Evolutionary conservation across 1,140 invertebrate genomes (phyloP).

Genomic region (Acromyrmex heyeri): DNA sequence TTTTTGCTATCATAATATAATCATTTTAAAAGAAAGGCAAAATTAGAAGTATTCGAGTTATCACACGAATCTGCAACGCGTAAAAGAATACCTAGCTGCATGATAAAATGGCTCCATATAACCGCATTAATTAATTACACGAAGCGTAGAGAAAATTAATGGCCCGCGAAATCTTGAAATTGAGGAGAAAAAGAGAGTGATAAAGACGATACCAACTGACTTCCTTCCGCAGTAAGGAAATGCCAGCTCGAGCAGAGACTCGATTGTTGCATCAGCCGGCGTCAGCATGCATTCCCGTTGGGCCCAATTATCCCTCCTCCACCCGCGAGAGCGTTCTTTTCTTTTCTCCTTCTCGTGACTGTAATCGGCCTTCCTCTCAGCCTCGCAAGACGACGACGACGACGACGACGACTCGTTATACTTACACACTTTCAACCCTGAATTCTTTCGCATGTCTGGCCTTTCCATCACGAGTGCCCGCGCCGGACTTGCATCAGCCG

Average conservation of each 20-base stretch:
- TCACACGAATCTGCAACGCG: background rate
- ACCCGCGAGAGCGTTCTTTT: conserved; percentile 3
- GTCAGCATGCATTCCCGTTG: conserved; percentile 50
- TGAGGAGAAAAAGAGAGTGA: background rate
- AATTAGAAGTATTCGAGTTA: background rate
- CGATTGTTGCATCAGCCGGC: conserved; percentile 72
- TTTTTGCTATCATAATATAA: background rate
- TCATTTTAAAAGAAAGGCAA: background rate
- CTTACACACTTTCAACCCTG: conserved; percentile 73
- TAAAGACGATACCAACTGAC: conserved; percentile 12
- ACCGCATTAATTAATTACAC: conserved; percentile 16
- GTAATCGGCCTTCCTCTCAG: conserved; percentile 67
- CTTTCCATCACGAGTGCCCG: conserved; percentile 72
- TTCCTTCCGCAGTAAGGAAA: conserved; percentile 65
- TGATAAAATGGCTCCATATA: background rate
- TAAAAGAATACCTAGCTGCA: background rate
- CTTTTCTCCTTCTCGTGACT: background rate
- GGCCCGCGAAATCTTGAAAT: background rate
- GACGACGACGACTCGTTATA: conserved; percentile 65
- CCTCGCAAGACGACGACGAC: conserved; percentile 41
- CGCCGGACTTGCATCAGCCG: conserved; percentile 73
- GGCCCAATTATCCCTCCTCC: conserved; percentile 64
- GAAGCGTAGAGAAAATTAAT: conserved; percentile 9
- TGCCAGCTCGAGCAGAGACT: conserved; percentile 28
- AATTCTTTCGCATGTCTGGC: conserved; percentile 71